phyloP scores from a whole-genome alignment of 1,140 invertebrate species.

The Pantala flavescens region DNA sequence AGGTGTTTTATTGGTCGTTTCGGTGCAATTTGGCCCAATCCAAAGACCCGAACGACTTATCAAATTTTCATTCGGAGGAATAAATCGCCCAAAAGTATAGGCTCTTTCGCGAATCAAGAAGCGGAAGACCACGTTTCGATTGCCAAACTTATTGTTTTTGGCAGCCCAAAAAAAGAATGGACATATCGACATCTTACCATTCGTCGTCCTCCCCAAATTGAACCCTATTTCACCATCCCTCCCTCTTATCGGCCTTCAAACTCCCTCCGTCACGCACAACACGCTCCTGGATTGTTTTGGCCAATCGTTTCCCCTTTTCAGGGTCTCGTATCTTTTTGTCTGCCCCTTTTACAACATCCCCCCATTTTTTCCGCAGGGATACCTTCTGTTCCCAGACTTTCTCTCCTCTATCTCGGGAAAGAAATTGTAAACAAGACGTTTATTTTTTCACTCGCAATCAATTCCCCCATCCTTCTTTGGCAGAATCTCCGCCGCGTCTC shows the following conservation, averaged over 20 bases:
- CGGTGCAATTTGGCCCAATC: no score
- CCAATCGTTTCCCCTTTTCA: not conserved
- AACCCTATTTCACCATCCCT: not conserved
- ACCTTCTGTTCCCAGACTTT: not conserved
- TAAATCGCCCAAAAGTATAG: no score
- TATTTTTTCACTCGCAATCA: not conserved
- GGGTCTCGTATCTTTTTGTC: not conserved
- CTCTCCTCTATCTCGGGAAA: not conserved
- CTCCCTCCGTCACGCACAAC: not conserved
- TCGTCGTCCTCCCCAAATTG: not conserved
- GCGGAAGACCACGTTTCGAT: no score
- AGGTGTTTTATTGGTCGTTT: no score
- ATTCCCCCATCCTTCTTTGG: not conserved
- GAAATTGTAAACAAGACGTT: slow-evolving; percentile 7
- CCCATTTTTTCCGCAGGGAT: not conserved
- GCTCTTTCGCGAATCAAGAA: no score
- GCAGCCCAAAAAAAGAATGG: no score
- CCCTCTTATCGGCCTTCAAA: not conserved
- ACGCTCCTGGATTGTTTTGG: not conserved
- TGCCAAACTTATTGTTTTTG: no score
- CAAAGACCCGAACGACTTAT: no score
- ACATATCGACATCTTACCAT: no score
- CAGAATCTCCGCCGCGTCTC: not conserved
- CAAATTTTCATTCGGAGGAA: no score
- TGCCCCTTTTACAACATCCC: not conserved